Percentiles rank a stretch among this genome's conserved stretches.
Evolutionary conservation across 2,113 vertebrate species (phyloP).

Genomic region (Odobenus rosmarus): DNA sequence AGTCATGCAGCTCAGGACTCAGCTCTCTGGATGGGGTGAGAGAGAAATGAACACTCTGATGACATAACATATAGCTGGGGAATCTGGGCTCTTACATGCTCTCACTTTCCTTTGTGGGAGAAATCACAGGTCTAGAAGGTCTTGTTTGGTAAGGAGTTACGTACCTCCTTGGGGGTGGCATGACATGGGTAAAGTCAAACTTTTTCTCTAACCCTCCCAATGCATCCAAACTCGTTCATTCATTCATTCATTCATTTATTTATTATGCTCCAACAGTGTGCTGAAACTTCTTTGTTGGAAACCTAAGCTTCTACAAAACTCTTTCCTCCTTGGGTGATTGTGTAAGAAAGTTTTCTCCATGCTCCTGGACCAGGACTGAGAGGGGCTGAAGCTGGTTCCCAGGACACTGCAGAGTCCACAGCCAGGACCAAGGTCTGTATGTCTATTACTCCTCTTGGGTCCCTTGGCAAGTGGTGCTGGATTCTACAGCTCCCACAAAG

Average conservation of each 20-base stretch:
- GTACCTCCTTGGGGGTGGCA: background rate
- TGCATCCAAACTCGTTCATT: background rate
- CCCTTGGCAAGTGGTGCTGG: background rate
- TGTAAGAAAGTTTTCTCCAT: background rate
- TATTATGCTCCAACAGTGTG: background rate
- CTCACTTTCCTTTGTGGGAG: background rate
- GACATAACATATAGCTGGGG: background rate
- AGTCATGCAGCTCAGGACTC: background rate
- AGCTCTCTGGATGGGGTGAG: background rate
- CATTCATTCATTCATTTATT: fast-evolving
- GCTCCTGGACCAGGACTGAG: background rate
- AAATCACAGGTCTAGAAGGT: background rate
- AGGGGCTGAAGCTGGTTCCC: background rate
- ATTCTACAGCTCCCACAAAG: background rate
- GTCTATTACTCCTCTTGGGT: background rate
- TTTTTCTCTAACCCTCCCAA: background rate
- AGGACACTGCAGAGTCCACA: background rate
- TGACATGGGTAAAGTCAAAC: background rate
- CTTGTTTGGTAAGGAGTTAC: background rate
- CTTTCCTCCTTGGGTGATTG: background rate
- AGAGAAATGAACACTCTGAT: background rate
- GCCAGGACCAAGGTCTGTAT: background rate
- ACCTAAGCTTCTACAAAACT: background rate
- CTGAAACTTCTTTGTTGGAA: background rate
- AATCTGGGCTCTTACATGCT: background rate